A percentile compares a stretch with the other conserved stretches of the same genome.
phyloP scores from a whole-genome alignment of 2,113 vertebrate species.

The Erythrocebus patas region DNA sequence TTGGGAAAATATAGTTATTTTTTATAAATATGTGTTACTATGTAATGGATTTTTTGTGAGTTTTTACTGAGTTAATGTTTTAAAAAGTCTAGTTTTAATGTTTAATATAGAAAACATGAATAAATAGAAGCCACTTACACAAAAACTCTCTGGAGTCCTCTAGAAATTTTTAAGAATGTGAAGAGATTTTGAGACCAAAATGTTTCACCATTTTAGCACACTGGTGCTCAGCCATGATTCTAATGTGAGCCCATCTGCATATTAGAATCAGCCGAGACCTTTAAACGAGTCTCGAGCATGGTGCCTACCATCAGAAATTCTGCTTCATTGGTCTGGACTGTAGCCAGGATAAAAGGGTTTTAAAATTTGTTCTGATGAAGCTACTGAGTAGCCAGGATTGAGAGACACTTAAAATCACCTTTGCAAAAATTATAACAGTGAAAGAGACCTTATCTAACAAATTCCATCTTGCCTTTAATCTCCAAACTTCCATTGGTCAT shows the following conservation, averaged over 20 bases:
- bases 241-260: neutral
- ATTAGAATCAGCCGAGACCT: neutral
- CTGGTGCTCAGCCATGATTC: neutral
- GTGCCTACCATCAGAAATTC: neutral
- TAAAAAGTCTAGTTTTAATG: neutral
- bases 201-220: neutral
- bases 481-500: too few relatives aligned
- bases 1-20: neutral
- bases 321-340: neutral
- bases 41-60: neutral
- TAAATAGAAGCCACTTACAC: neutral
- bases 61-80: neutral
- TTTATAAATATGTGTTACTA: neutral
- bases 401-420: neutral
- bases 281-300: neutral
- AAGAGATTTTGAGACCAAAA: neutral
- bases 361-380: neutral
- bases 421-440: too few relatives aligned
- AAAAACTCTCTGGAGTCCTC: neutral
- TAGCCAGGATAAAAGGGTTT: neutral
- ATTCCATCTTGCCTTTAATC: too few relatives aligned
- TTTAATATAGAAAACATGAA: neutral
- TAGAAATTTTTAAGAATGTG: neutral
- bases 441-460: too few relatives aligned
- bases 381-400: neutral